phyloP scores from a whole-genome alignment of 2,113 vertebrate species.

The Paedocypris sp. region DNA sequence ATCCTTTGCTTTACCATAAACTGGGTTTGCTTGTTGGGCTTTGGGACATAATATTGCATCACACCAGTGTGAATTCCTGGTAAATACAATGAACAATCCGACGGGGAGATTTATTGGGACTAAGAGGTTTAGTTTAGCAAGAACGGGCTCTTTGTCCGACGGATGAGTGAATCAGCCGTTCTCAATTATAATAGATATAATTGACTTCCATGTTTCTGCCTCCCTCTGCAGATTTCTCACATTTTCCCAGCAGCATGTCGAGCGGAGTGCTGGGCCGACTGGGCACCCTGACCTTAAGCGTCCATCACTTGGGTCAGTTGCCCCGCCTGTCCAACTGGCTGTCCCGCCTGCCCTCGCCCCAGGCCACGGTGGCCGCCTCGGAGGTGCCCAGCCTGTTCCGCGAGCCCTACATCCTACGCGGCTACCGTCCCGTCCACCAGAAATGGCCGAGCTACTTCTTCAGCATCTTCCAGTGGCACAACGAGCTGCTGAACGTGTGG shows the following conservation, averaged over 20 bases:
- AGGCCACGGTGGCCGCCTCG: constrained; percentile 61
- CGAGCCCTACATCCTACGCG: constrained; percentile 77
- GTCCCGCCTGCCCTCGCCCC: constrained; percentile 50
- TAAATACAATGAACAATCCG: not conserved
- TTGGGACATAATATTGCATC: not conserved
- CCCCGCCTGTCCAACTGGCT: constrained; percentile 63
- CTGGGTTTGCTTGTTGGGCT: too few species aligned
- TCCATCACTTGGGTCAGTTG: constrained; percentile 68
- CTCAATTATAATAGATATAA: constrained; percentile 12
- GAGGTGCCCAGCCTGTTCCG: constrained; percentile 79
- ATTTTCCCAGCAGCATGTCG: constrained; percentile 35
- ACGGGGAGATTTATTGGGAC: not conserved
- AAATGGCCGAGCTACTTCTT: constrained; percentile 80
- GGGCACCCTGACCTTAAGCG: constrained; percentile 64
- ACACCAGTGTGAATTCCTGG: not conserved
- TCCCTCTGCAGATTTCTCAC: not conserved
- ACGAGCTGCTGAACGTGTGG: constrained; percentile 87
- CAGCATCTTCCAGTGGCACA: constrained; percentile 89
- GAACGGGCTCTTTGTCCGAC: constrained; percentile 2
- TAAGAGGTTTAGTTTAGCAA: constrained; percentile 11
- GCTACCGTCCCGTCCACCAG: constrained; percentile 75
- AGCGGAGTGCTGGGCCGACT: constrained; percentile 58
- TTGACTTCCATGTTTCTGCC: not conserved
- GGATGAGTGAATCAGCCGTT: not conserved
- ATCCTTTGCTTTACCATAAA: too few species aligned